Percentiles rank a stretch among this genome's conserved stretches.
phyloP scores from a whole-genome alignment of 2,113 vertebrate species.

The Podiceps cristatus region DNA sequence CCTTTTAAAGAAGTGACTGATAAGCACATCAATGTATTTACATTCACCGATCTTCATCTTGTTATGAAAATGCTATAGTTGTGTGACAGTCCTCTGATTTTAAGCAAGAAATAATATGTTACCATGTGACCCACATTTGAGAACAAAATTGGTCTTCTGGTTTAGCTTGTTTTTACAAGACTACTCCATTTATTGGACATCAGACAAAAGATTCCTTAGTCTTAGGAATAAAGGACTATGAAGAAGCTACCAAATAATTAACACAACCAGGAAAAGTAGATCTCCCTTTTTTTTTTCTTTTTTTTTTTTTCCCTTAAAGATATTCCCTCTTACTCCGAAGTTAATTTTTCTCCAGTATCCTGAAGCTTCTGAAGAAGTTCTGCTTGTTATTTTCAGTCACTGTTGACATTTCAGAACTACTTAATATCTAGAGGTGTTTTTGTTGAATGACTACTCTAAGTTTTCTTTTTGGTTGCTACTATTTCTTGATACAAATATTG shows the following conservation, averaged over 20 bases:
- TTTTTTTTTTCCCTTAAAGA: too few relatives aligned
- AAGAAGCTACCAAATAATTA: neutral
- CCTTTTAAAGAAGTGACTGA: neutral
- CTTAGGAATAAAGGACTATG: neutral
- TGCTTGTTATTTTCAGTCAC: neutral
- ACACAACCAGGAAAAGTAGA: neutral
- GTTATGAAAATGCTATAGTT: neutral
- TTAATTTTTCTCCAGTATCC: neutral
- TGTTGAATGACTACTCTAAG: neutral
- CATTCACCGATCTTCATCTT: neutral
- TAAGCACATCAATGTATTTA: neutral
- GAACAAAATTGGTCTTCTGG: neutral
- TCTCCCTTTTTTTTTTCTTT: neutral
- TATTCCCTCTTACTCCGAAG: neutral
- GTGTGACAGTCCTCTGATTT: neutral
- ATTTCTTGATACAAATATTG: neutral
- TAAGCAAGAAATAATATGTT: neutral
- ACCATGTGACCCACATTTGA: neutral
- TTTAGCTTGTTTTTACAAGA: neutral
- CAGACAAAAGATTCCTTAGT: neutral
- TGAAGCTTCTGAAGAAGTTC: neutral
- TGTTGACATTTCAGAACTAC: neutral
- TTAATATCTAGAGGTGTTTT: neutral
- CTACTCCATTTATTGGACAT: neutral
- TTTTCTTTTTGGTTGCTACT: neutral